Conservation (phyloP, 2,113 vertebrate species). For the Oncorhynchus mykiss region DNA sequence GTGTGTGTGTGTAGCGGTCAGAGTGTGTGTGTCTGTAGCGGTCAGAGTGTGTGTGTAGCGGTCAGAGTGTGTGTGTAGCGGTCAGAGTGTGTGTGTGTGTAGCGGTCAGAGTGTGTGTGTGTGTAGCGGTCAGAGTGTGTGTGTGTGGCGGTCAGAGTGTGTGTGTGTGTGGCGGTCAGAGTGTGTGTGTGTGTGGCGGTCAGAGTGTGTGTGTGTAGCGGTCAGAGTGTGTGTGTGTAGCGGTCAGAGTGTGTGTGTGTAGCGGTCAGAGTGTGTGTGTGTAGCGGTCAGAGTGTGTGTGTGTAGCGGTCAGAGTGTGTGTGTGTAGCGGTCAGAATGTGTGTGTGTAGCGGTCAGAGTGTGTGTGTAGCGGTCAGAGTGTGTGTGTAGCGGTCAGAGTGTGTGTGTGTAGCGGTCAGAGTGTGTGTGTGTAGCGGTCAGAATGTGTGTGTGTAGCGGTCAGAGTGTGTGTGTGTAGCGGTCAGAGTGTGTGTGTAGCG, state of each 20-base stretch:
- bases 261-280: slow-evolving; percentile 3
- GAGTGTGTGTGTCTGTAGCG: background rate
- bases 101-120: slow-evolving; percentile 15
- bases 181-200: slow-evolving; percentile 23
- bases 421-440: background rate
- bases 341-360: background rate
- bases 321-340: slow-evolving; percentile 9
- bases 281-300: background rate
- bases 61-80: background rate
- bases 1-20: background rate
- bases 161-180: too few species aligned
- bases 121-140: slow-evolving; percentile 7
- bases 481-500: slow-evolving; percentile 20
- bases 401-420: slow-evolving; percentile 18
- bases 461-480: too few species aligned
- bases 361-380: too few species aligned
- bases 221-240: background rate
- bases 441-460: background rate
- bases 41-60: slow-evolving; percentile 20
- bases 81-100: background rate
- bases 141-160: background rate
- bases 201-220: background rate
- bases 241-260: slow-evolving; percentile 18
- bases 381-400: too few species aligned
- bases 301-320: slow-evolving; percentile 5